Percentiles rank a stretch among this genome's conserved stretches.
Conservation (phyloP, 2,113 vertebrate species). For the Orthonyx spaldingii region DNA sequence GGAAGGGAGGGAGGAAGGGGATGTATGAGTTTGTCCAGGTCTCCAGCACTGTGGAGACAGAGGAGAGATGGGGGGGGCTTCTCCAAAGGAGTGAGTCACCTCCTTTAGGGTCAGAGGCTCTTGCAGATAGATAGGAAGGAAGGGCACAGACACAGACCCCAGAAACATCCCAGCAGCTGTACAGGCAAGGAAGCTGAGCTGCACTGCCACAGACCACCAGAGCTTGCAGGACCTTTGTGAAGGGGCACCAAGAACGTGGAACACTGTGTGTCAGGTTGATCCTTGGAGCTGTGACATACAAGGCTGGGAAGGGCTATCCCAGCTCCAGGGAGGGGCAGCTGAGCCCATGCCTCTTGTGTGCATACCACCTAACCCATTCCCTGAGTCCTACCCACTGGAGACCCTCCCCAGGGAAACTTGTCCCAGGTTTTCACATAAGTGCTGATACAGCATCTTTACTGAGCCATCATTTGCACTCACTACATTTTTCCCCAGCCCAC, state of each 20-base stretch:
- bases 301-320: not conserved
- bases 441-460: not conserved
- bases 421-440: not conserved
- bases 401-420: not conserved
- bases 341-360: not conserved
- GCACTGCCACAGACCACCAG: not conserved
- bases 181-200: not conserved
- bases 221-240: not conserved
- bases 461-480: not conserved
- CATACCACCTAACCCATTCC: not conserved
- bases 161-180: not conserved
- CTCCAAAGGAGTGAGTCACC: not conserved
- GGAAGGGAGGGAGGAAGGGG: not conserved
- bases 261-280: not conserved
- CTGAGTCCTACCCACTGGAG: not conserved
- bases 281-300: not conserved
- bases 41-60: not conserved
- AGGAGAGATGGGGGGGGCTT: not conserved
- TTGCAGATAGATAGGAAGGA: not conserved
- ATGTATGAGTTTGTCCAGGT: not conserved
- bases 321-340: not conserved
- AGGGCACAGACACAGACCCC: not conserved
- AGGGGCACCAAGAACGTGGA: not conserved
- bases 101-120: not conserved
- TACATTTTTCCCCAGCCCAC: not conserved